Evolutionary conservation across 2,888 invertebrate genomes (phyloP), one percentile per base, ranked within the genome.

Genomic region (Pedicia rivosa): DNA sequence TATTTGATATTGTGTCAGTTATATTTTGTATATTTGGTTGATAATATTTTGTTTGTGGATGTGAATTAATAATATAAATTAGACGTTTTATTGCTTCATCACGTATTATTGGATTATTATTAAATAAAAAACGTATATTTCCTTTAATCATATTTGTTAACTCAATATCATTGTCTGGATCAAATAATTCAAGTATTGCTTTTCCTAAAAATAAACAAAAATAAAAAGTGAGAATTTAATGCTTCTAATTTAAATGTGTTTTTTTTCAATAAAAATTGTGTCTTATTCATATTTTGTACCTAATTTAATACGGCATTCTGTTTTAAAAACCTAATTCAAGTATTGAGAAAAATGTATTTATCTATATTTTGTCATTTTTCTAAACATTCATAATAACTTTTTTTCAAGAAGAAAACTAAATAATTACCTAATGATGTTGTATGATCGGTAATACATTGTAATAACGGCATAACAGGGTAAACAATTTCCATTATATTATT

Each of bases 61-160:
- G 40, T 2, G 43, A 42, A 15, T 48, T 44, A 5, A 57, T 25
- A 1, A 50, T 43, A 38, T 53, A 56, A 6, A 50, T 45, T 3
- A 57, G 39, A 1, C 57, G 48, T 0, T 44, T 40, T 1, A 55
- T 36, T 0, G 52, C 54, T 36, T 56, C 55, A 3, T 44, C 40
- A 1, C 59, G 54, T 3, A 49, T 20, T 2, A 38, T 14, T 1
- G 22, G 20, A 34, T 52, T 41, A 4, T 49, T 37, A 40, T 53
- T 50, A 32, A 52, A 60, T 31, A 60, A 40, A 37, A 52, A 56
- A 15, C 50, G 43, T 3, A 53, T 33, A 40, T 57, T 59, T 5
- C 55, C 53, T 13, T 53, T 50, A 37, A 60, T 33, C 6, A 50
- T 42, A 6, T 47, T 41, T 1, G 45, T 9, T 9, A 41, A 37